Conservation (phyloP, 2,113 vertebrate species). For the Oriolus oriolus region DNA sequence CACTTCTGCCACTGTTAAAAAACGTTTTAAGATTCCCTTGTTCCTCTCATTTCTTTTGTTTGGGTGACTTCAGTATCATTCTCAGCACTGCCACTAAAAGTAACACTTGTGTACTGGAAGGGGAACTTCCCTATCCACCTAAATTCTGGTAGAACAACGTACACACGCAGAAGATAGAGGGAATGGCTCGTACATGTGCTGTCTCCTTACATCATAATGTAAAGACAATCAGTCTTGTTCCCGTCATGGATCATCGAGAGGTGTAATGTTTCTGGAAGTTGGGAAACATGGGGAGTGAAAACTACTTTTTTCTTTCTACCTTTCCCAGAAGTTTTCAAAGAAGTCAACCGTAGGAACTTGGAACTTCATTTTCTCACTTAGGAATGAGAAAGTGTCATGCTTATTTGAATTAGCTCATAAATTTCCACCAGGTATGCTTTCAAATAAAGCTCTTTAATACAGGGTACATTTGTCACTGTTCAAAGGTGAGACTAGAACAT, state of each 20-base stretch:
- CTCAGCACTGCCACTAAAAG: neutral
- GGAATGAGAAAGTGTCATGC: neutral
- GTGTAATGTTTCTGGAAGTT: neutral
- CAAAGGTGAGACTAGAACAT: neutral
- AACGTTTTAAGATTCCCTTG: neutral
- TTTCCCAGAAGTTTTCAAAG: neutral
- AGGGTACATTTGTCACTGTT: neutral
- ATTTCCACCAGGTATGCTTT: neutral
- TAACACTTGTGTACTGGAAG: neutral
- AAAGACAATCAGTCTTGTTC: neutral
- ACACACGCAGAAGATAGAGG: neutral
- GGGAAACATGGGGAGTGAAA: neutral
- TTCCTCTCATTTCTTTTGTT: neutral
- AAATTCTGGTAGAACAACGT: neutral
- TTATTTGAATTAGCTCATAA: neutral
- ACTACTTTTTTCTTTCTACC: neutral
- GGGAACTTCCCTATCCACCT: neutral
- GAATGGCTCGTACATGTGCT: neutral
- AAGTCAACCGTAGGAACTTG: neutral
- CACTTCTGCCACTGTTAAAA: neutral
- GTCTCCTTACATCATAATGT: rapidly evolving
- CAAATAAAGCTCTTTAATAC: neutral
- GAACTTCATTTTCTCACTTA: neutral
- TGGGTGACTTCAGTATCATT: neutral
- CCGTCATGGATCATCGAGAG: neutral